Evolutionary conservation across 1,140 invertebrate species (phyloP).

Genomic region (Drosophila pruinosa): DNA sequence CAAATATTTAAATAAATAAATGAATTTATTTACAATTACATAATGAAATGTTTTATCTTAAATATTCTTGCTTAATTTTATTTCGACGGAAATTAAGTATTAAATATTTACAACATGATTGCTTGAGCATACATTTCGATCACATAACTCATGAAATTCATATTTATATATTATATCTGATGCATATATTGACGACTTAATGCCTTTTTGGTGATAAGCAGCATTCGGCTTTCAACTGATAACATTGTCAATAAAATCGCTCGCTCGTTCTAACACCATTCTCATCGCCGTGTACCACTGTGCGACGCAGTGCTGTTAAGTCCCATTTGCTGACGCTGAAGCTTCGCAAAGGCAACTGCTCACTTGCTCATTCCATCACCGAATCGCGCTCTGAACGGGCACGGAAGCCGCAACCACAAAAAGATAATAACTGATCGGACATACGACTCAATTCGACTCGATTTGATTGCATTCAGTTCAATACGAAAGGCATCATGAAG

Average conservation of each 20-base stretch:
- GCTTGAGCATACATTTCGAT: background rate
- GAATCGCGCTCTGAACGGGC: constrained; percentile 28
- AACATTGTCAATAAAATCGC: background rate
- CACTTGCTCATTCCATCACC: constrained; percentile 29
- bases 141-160: background rate
- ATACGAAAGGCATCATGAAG: constrained; percentile 42
- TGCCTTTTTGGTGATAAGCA: background rate
- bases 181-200: background rate
- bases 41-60: no score
- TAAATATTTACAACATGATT: no score
- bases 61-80: no score
- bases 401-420: background rate
- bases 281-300: background rate
- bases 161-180: background rate
- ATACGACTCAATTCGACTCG: constrained; percentile 2
- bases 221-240: background rate
- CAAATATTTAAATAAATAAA: no score
- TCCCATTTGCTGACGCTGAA: constrained; percentile 1
- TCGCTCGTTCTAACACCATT: background rate
- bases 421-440: constrained; percentile 4
- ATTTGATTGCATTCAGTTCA: background rate
- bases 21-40: no score
- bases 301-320: constrained; percentile 5
- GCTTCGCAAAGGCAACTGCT: background rate
- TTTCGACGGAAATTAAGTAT: no score